These are phyloP conservation scores for Calvadosia cruxmelitensis DNA, from an alignment of 30 jellyfish, hydroid and myxozoan species.

Conservation along the genomic window DNA sequence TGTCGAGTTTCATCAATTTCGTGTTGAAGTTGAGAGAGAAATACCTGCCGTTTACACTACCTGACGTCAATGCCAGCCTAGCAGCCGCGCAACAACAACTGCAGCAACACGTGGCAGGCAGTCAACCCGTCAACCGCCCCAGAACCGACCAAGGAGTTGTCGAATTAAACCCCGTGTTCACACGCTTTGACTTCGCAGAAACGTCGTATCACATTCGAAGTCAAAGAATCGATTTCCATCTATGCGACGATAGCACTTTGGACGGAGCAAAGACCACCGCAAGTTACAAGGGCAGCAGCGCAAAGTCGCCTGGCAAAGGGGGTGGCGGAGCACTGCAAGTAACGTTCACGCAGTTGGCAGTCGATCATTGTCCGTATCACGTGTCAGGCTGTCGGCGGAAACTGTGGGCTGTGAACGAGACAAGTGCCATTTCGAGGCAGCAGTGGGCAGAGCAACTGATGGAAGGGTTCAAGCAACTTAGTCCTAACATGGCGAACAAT, in stretches of 20 bases:
- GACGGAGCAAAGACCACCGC: constrained; percentile 17
- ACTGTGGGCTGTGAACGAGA: constrained; percentile 45
- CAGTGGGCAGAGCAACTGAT: constrained; percentile 91
- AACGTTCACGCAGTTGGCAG: constrained; percentile 33
- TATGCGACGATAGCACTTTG: constrained; percentile 81
- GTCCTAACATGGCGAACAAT: background rate
- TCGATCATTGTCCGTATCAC: constrained; percentile 94
- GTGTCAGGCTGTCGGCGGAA: constrained; percentile 65
- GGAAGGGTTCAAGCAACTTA: constrained; percentile 40
- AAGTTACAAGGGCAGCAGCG: background rate
- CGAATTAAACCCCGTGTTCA: constrained; percentile 32
- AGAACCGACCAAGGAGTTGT: constrained; percentile 34
- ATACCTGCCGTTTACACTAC: constrained; percentile 60
- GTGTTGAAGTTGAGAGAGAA: constrained; percentile 53
- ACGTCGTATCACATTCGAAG: constrained; percentile 78
- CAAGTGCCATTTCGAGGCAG: constrained; percentile 50
- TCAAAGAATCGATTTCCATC: constrained; percentile 69
- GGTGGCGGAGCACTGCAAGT: constrained; percentile 76
- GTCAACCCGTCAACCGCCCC: constrained; percentile 9
- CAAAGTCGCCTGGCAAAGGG: background rate
- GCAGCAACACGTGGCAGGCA: constrained; percentile 1
- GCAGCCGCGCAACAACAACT: constrained; percentile 15
- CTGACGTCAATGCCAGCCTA: background rate
- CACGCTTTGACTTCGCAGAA: constrained; percentile 66
- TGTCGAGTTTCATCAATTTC: constrained; percentile 79